These are phyloP conservation scores for Galerucella calmariensis DNA, from an alignment of 2,888 invertebrate species.

Conservation along the genomic window DNA sequence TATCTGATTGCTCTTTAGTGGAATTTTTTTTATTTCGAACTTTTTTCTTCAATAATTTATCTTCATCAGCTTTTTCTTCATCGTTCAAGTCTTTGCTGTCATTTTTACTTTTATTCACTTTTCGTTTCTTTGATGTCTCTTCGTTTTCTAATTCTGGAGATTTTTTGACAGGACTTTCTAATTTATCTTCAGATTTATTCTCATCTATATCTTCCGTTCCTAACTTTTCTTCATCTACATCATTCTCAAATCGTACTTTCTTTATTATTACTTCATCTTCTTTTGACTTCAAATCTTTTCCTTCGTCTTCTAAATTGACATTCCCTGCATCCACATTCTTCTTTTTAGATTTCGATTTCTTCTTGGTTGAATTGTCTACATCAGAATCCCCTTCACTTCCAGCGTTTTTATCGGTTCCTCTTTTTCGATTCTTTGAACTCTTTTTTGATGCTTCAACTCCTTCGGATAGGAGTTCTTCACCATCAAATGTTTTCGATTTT, in stretches of 20 bases:
- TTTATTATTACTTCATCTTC: constrained; percentile 16
- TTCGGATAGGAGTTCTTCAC: background rate
- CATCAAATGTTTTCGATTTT: constrained; percentile 36
- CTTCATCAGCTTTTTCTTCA: background rate
- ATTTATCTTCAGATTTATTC: background rate
- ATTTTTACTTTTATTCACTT: background rate
- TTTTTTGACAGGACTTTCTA: background rate
- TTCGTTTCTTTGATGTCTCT: background rate
- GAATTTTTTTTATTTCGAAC: constrained; percentile 8
- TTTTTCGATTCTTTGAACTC: background rate
- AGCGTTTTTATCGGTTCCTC: background rate
- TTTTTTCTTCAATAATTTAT: background rate
- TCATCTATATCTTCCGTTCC: background rate
- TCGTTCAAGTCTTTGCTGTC: constrained; percentile 25
- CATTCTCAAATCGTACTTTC: background rate
- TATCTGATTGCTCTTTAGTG: background rate
- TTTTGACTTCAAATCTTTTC: constrained; percentile 17
- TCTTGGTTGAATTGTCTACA: background rate
- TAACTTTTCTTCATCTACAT: background rate
- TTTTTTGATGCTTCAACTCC: background rate
- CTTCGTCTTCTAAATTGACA: background rate
- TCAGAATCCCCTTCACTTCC: background rate
- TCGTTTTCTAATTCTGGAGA: background rate
- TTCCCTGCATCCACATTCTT: constrained; percentile 7
- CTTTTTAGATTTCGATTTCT: background rate